phyloP scores from a whole-genome alignment of 1,140 invertebrate genomes.

The Pantala flavescens region DNA sequence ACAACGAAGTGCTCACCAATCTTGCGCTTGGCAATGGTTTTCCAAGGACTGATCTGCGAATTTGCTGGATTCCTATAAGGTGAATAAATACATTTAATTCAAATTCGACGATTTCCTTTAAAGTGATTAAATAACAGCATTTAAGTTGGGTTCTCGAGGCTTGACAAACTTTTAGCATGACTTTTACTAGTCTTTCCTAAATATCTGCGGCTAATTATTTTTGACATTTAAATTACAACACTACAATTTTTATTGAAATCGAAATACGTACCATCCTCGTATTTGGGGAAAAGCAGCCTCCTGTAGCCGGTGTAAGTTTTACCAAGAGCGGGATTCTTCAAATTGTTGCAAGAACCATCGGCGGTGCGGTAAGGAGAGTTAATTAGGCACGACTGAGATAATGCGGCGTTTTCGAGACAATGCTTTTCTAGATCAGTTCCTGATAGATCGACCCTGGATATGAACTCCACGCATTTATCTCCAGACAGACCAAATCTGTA shows the following conservation, averaged over 20 bases:
- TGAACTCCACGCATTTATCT: neutral
- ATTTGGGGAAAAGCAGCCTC: conserved; percentile 51
- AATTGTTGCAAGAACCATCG: conserved; percentile 68
- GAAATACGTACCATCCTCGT: conserved; percentile 47
- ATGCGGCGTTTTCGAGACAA: neutral
- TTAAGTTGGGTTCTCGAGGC: no score
- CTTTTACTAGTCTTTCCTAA: no score
- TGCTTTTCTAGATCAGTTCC: neutral
- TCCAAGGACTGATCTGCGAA: conserved; percentile 36
- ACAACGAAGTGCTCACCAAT: conserved; percentile 35
- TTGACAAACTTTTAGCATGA: no score
- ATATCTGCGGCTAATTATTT: no score
- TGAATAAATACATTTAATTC: neutral
- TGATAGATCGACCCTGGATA: neutral
- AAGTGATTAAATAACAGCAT: no score
- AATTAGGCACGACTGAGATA: neutral
- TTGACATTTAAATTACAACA: no score
- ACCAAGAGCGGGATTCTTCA: conserved; percentile 41
- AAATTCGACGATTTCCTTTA: no score
- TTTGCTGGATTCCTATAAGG: conserved; percentile 35
- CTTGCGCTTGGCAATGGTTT: conserved; percentile 39
- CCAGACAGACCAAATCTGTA: neutral
- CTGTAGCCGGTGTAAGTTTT: conserved; percentile 35
- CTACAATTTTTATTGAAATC: neutral
- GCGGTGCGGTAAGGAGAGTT: conserved; percentile 42